Evolutionary conservation across 2,888 invertebrate genomes (phyloP), one percentile per base, ranked within the genome.

Genomic region (Schrankia costaestrigalis): DNA sequence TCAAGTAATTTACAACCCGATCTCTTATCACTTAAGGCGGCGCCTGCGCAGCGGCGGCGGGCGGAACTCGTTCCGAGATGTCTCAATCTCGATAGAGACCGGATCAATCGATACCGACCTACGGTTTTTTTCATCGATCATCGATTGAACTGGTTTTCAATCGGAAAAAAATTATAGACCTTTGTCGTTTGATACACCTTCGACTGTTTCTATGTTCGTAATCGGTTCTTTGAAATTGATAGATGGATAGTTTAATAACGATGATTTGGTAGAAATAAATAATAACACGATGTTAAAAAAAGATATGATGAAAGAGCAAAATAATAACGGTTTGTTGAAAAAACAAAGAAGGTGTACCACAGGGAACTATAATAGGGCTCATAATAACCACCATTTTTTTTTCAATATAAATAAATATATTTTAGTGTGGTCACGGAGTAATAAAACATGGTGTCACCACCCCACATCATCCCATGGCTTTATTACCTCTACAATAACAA

Each of bases 71-170:
- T 83, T 83, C 68, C 70, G 59, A 79, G 85, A 86, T 86, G 86
- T 84, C 86, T 86, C 85, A 86, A 86, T 86, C 78, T 75, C 73
- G 73, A 75, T 73, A 74, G 71, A 64, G 70, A 67, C 75, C 70
- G 76, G 83, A 83, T 84, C 83, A 84, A 83, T 85, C 78, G 82
- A 66, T 69, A 73, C 78, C 75, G 80, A 71, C 81, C 68, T 72
- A 64, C 71, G 52, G 63, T 65, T 77, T 82, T 81, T 83, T 82
- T 76, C 77, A 78, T 76, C 78, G 72, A 71, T 76, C 75, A 73
- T 74, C 70, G 74, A 74, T 59, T 71, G 72, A 67, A 83, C 85
- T 67, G 78, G 83, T 82, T 82, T 66, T 52, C 53, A 56, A 68
- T 63, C 63, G 56, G 56, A 70, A 75, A 75, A 31, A 78, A 78